Evolutionary conservation across 2,797 vertebrate genomes (phyloP).

Genomic region (Geotrypetes seraphini): DNA sequence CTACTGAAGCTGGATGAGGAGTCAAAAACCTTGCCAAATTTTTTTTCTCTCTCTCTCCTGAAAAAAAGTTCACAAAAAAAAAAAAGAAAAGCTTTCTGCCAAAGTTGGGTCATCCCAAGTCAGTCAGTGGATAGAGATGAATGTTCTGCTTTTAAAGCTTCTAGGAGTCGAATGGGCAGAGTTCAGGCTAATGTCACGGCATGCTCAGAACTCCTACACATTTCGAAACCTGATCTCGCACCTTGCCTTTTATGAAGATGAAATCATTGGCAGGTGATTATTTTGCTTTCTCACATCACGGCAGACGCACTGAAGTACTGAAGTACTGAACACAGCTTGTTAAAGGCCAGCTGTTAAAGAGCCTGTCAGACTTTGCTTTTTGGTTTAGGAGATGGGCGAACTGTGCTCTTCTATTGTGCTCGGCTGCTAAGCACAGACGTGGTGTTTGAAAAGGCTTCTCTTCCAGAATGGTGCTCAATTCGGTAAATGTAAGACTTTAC

Average conservation of each 20-base stretch:
- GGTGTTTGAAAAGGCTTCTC: too few relatives aligned
- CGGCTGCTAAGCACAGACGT: background rate
- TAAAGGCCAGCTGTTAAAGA: constrained; percentile 34
- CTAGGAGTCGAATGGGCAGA: constrained; percentile 24
- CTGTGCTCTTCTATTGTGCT: background rate
- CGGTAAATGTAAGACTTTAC: too few relatives aligned
- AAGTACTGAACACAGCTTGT: constrained; percentile 25
- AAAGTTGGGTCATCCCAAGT: background rate
- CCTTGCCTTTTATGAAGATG: constrained; percentile 42
- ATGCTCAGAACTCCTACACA: constrained; percentile 10
- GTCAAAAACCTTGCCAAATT: background rate
- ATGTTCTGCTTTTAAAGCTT: constrained; percentile 26
- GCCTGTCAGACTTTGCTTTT: background rate
- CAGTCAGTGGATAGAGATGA: constrained; percentile 12
- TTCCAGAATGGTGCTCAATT: background rate
- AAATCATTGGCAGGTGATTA: constrained; percentile 50
- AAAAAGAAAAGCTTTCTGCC: constrained; percentile 6
- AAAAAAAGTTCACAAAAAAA: constrained; percentile 4
- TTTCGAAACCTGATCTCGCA: constrained; percentile 40
- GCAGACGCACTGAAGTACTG: constrained; percentile 24
- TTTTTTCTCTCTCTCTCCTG: background rate
- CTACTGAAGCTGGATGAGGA: background rate
- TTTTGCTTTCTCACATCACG: constrained; percentile 47
- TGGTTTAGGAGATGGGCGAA: background rate
- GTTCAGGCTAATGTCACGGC: constrained; percentile 29